Evolutionary conservation across 2,797 vertebrate genomes (phyloP), one percentile per base, ranked within the genome.

Genomic region (Periophthalmus magnuspinnatus): DNA sequence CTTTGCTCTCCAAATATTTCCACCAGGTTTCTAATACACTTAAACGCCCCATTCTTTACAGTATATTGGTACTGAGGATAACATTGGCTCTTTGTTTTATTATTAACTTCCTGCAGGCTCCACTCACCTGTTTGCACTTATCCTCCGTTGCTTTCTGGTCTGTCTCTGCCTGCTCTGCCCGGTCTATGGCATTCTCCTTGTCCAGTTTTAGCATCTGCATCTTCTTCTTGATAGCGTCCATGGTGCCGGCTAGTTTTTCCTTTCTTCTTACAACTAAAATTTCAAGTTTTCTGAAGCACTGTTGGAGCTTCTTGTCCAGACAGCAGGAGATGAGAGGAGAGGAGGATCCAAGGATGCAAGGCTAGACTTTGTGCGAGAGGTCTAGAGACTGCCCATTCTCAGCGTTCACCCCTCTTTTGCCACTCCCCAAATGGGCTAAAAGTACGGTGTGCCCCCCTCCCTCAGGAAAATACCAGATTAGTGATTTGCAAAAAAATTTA

Each of bases 221-320:
- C 93, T 98, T 98, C 90, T 98, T 99, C 93, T 97, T 98, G 91
- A 98, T 98, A 79, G 97, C 97, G 83, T 98, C 97, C 97, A 99
- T 99, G 87, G 78, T 90, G 87, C 76, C 71, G 28, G 45, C 24
- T 65, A 1, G 28, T 32, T 65, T 32, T 64, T 6, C 1, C 24
- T 47, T 1, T 5, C n/a, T 22, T 59, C 32, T 24, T 24, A n/a
- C 22, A 48, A 21, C 66, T 7, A 21, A 21, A 57, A 60, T 41
- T 61, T 32, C 1, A n/a, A 54, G 14, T 21, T 14, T 22, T 1
- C 76, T 45, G 59, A 21, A 55, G 70, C 65, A 68, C 76, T 45
- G 45, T 54, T 65, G 71, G 58, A 45, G 45, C 52, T 56, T 78
- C 78, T 19, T 63, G 63, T 80, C 54, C 54, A 65, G 54, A 58